phyloP scores from a whole-genome alignment of 1,140 invertebrate genomes.

The Belonocnema kinseyi region DNA sequence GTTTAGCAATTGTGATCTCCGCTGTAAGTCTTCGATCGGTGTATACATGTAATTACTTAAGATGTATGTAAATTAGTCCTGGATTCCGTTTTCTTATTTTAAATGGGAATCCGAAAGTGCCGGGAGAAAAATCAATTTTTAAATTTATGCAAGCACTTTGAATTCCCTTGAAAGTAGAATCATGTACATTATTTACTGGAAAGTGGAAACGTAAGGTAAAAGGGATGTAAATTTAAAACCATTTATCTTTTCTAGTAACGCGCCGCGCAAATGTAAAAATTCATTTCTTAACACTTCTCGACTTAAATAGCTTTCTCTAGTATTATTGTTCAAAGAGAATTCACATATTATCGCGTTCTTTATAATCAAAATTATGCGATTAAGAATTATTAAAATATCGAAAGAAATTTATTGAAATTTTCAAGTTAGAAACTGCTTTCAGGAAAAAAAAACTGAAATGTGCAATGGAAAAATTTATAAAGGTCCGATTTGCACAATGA shows the following conservation, averaged over 20 bases:
- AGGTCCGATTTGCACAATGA: neutral
- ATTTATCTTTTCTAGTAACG: neutral
- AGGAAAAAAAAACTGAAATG: too few species aligned
- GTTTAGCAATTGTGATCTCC: slow-evolving; percentile 29
- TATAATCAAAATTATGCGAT: too few species aligned
- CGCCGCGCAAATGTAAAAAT: too few species aligned
- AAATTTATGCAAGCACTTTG: neutral
- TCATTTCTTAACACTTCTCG: too few species aligned
- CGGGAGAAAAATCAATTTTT: neutral
- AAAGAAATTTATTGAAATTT: too few species aligned
- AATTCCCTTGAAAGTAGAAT: neutral
- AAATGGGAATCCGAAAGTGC: neutral
- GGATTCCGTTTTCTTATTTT: neutral
- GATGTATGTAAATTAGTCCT: slow-evolving; percentile 27
- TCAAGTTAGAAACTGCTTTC: too few species aligned
- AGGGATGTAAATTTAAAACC: neutral
- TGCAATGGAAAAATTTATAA: neutral
- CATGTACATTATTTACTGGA: slow-evolving; percentile 19
- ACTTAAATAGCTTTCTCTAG: too few species aligned
- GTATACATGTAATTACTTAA: slow-evolving; percentile 30
- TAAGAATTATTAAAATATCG: too few species aligned
- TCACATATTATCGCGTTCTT: too few species aligned
- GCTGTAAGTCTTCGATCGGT: slow-evolving; percentile 27
- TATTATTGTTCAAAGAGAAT: too few species aligned
- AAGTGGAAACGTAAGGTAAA: slow-evolving; percentile 8